Evolutionary conservation across 2,113 vertebrate genomes (phyloP).

Genomic region (Talpa occidentalis): DNA sequence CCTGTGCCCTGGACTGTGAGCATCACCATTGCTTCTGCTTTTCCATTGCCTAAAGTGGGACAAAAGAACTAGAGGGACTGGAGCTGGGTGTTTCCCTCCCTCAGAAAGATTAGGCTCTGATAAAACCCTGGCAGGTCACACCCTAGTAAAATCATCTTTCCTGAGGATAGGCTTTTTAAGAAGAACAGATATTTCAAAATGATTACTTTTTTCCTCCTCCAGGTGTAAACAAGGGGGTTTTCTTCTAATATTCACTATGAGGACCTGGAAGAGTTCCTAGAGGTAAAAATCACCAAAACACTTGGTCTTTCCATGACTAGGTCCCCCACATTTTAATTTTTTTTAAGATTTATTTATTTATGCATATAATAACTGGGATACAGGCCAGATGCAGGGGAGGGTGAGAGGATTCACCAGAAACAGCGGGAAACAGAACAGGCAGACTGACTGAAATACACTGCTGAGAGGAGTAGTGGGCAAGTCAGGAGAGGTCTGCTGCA

Average conservation of each 20-base stretch:
- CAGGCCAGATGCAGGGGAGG: too few relatives aligned
- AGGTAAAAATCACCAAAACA: background rate
- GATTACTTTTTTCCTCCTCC: background rate
- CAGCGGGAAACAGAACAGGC: too few relatives aligned
- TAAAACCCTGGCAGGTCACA: background rate
- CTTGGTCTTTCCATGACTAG: rapidly evolving
- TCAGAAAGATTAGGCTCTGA: background rate
- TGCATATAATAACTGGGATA: too few relatives aligned
- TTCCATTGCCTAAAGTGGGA: too few relatives aligned
- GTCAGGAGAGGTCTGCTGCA: too few relatives aligned
- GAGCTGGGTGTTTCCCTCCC: background rate
- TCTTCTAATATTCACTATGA: background rate
- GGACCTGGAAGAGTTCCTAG: background rate
- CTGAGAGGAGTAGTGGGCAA: too few relatives aligned
- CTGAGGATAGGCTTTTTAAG: background rate
- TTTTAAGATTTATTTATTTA: too few relatives aligned
- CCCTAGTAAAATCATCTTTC: background rate
- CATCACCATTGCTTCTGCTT: background rate
- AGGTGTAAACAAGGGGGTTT: background rate
- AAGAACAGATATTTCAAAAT: background rate
- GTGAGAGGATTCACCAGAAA: too few relatives aligned
- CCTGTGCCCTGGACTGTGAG: background rate
- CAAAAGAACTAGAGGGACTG: too few relatives aligned
- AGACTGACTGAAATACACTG: too few relatives aligned
- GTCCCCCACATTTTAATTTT: too few relatives aligned